phyloP scores from a whole-genome alignment of 2,113 vertebrate species.

The Leptosomus discolor region DNA sequence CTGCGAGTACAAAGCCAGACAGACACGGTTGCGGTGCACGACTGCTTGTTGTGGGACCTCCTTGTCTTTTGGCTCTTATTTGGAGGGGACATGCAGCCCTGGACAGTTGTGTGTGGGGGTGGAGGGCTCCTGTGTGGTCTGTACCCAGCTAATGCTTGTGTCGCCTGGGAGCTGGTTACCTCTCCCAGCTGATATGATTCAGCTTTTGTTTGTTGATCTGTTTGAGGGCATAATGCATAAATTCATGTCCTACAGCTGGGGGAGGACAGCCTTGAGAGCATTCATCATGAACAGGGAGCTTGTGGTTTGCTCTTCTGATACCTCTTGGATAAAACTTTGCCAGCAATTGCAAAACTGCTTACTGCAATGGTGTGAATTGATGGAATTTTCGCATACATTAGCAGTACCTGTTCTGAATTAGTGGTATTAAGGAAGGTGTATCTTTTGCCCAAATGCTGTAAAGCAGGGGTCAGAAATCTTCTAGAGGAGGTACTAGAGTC shows the following conservation, averaged over 20 bases:
- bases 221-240: neutral
- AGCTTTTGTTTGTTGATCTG: neutral
- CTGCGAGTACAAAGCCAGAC: neutral
- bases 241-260: fast-evolving
- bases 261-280: neutral
- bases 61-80: neutral
- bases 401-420: neutral
- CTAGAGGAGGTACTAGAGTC: neutral
- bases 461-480: neutral
- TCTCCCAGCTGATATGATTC: neutral
- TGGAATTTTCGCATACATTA: neutral
- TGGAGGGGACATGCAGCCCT: fast-evolving
- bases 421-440: neutral
- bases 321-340: neutral
- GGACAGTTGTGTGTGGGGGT: neutral
- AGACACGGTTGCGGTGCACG: neutral
- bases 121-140: neutral
- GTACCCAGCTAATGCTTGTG: neutral
- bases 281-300: neutral
- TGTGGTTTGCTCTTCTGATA: neutral
- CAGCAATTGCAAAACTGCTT: neutral
- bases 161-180: neutral
- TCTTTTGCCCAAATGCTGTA: neutral
- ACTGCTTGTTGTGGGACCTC: neutral
- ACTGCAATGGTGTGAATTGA: neutral